Base-by-base conservation (phyloP, 64 coral and sea anemone species). In the Dendrophyllia cribrosa region DNA sequence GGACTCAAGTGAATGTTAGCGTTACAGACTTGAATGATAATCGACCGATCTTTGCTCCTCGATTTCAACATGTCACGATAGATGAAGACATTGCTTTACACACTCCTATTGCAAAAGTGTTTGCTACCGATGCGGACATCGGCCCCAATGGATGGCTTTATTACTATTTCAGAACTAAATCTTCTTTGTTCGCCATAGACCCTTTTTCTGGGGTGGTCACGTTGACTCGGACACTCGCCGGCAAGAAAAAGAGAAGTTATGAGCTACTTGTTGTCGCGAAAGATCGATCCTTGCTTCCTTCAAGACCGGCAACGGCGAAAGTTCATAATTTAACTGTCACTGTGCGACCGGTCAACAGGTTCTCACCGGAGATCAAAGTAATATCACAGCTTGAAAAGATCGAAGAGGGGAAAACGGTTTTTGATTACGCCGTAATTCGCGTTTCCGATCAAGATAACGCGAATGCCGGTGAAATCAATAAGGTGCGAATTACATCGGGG, bases 11-110 rank as follows among this genome's bases (percentile, higher is more conserved):
- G 15, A 96, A 96, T 89, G 85, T 96, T 23, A 90, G 43, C 17
- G 92, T 96, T 62, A 86, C 17, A 24, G 95, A 96, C 66, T 53
- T 67, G 12, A 96, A 96, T 86, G 95, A 96, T 47, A 96, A 96
- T 14, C 74, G 61, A 23, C 95, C 95, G 17, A 90, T 89, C 76
- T 94, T 96, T 87, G 56, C 78, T 71, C 86, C 86, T 26, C 60
- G n/a, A 15, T 77, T 56, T 19, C 93, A 94, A 26, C 34, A 56
- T 5, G 26, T 93, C 50, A 83, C 92, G 43, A 44, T 96, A 26
- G 72, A 83, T 9, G 95, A 96, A 53, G 87, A 90, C 59, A 96
- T 76, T n/a, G 60, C 67, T 61, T 43, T 87, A 21, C 87, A 90
- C 47, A 87, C 91, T 6, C 74, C 88, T 7, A 55, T 96, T 46